phyloP scores from a whole-genome alignment of 2,113 vertebrate genomes.

The Nicator chloris region DNA sequence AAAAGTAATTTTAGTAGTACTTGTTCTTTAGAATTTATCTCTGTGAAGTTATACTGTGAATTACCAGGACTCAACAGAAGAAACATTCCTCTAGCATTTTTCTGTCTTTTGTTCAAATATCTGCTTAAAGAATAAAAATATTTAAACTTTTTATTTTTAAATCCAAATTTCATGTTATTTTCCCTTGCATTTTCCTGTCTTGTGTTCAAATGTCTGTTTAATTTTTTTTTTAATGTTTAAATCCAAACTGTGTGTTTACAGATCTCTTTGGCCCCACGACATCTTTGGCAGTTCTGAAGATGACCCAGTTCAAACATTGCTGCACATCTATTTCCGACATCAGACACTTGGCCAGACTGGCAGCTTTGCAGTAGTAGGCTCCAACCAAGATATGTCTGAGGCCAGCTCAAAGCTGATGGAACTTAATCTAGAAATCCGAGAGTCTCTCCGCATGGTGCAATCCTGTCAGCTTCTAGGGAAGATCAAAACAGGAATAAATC shows the following conservation, averaged over 20 bases:
- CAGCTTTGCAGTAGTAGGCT: slow-evolving; percentile 89
- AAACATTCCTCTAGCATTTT: background rate
- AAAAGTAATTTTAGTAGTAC: background rate
- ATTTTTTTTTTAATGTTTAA: background rate
- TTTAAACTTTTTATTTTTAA: background rate
- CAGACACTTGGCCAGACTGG: slow-evolving; percentile 95
- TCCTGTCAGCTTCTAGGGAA: slow-evolving; percentile 75
- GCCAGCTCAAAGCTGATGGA: slow-evolving; percentile 93
- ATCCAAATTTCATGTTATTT: background rate
- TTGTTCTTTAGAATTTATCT: background rate
- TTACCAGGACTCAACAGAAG: background rate
- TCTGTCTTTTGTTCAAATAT: background rate
- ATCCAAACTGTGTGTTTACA: slow-evolving; percentile 56
- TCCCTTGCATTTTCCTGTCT: background rate
- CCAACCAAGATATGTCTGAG: slow-evolving; percentile 90
- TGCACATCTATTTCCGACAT: slow-evolving; percentile 98
- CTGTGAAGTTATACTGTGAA: background rate
- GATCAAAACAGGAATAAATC: slow-evolving; percentile 53
- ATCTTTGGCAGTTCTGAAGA: slow-evolving; percentile 92
- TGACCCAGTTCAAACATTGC: slow-evolving; percentile 87
- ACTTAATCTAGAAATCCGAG: slow-evolving; percentile 94
- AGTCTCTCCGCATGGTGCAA: slow-evolving; percentile 87
- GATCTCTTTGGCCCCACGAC: slow-evolving; percentile 92
- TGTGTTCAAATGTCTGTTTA: background rate
- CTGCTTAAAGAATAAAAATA: background rate